Percentiles rank a stretch among this genome's conserved stretches.
Evolutionary conservation across 2,888 invertebrate genomes (phyloP).

Genomic region (Cremastinae sp.): DNA sequence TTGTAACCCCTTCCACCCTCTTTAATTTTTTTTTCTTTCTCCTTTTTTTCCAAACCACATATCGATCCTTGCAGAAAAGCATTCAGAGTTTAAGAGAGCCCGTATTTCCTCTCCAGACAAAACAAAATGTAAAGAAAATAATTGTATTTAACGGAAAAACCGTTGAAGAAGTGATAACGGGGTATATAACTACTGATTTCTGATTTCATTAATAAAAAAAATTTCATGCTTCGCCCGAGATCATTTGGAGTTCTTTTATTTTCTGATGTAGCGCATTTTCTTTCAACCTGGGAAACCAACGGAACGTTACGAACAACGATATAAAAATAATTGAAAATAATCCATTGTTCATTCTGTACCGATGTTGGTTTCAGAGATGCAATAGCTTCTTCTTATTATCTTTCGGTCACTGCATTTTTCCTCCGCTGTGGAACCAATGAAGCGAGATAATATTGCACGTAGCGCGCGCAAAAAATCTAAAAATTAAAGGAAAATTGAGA

Average conservation of each 20-base stretch:
- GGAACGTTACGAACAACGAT: conserved; percentile 10
- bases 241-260: not conserved
- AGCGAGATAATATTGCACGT: conserved; percentile 40
- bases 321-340: conserved; percentile 72
- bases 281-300: not conserved
- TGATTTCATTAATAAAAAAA: not conserved
- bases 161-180: no score
- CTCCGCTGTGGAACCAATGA: conserved; percentile 55
- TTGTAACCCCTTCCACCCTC: conserved; percentile 70
- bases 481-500: conserved; percentile 51
- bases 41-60: conserved; percentile 4
- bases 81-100: not conserved
- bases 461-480: conserved; percentile 33
- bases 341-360: conserved; percentile 60
- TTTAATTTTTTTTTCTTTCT: conserved; percentile 14
- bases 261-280: not conserved
- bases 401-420: conserved; percentile 19
- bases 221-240: not conserved
- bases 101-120: not conserved
- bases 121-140: not conserved
- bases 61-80: no score
- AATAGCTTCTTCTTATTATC: conserved; percentile 49
- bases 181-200: no score
- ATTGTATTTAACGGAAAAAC: no score
- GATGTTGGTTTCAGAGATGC: conserved; percentile 57